Percentiles rank a stretch among this genome's conserved stretches.
phyloP scores from a whole-genome alignment of 2,888 invertebrate genomes.

The Eupsilia transversa region DNA sequence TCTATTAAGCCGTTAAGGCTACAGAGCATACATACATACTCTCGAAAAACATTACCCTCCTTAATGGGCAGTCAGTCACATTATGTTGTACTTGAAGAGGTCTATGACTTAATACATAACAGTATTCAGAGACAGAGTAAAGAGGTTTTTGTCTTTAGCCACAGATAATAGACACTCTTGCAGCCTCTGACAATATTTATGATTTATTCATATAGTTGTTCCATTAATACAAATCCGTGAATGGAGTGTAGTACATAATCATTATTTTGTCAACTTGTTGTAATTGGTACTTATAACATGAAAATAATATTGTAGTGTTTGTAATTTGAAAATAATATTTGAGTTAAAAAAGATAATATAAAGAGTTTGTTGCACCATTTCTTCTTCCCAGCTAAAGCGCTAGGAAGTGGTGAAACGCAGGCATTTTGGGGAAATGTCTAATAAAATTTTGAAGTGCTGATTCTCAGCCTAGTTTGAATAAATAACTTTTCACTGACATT shows the following conservation, averaged over 20 bases:
- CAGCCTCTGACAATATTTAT: constrained; percentile 20
- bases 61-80: too few species aligned
- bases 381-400: neutral
- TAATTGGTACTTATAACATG: neutral
- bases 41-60: too few species aligned
- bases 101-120: too few species aligned
- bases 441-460: neutral
- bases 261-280: neutral
- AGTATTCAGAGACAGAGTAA: constrained; percentile 21
- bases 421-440: neutral
- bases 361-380: neutral
- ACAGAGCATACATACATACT: too few species aligned
- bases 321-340: too few species aligned
- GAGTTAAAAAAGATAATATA: too few species aligned
- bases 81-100: constrained; percentile 2
- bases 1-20: too few species aligned
- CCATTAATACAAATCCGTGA: neutral
- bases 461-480: neutral
- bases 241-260: neutral
- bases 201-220: constrained; percentile 18
- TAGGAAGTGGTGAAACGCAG: neutral
- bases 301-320: neutral
- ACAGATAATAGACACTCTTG: constrained; percentile 12
- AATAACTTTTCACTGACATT: neutral
- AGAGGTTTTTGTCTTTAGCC: constrained; percentile 21